Evolutionary conservation across 2,113 vertebrate genomes (phyloP).

Genomic region (Ophthalmolycus amberensis): DNA sequence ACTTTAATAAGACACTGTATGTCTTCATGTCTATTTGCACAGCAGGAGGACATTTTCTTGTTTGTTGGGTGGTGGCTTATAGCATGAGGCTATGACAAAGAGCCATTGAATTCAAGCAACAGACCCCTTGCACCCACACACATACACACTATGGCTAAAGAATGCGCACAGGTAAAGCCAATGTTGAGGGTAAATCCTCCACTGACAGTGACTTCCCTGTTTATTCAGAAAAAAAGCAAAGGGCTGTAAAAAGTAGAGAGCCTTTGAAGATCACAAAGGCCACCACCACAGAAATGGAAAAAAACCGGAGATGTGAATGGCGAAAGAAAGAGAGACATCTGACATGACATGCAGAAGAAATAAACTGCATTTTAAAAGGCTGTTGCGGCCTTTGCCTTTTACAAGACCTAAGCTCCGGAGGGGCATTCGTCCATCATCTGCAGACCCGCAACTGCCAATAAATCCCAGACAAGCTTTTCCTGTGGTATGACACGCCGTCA

Average conservation of each 20-base stretch:
- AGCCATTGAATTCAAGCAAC: neutral
- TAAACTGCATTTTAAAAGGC: constrained; percentile 66
- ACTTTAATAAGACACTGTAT: neutral
- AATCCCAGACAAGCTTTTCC: constrained; percentile 70
- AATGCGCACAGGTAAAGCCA: neutral
- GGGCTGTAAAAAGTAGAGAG: neutral
- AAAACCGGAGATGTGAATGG: neutral
- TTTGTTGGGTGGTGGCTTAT: neutral
- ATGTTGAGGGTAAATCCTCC: constrained; percentile 7
- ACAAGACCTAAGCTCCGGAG: constrained; percentile 59
- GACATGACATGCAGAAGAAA: constrained; percentile 61
- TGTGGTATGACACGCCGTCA: constrained; percentile 66
- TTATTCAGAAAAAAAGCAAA: neutral
- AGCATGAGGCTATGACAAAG: neutral
- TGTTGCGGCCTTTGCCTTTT: constrained; percentile 62
- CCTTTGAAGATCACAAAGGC: constrained; percentile 17
- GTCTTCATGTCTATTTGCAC: neutral
- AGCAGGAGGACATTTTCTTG: neutral
- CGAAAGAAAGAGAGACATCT: constrained; percentile 15
- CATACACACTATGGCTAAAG: neutral
- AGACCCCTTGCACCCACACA: neutral
- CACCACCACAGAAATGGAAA: neutral
- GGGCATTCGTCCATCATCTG: constrained; percentile 70
- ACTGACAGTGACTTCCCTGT: neutral
- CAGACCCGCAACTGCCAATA: constrained; percentile 66